These are phyloP conservation scores for Asteroscopus sphinx DNA, from an alignment of 2,888 invertebrate genomes.

Conservation along the genomic window DNA sequence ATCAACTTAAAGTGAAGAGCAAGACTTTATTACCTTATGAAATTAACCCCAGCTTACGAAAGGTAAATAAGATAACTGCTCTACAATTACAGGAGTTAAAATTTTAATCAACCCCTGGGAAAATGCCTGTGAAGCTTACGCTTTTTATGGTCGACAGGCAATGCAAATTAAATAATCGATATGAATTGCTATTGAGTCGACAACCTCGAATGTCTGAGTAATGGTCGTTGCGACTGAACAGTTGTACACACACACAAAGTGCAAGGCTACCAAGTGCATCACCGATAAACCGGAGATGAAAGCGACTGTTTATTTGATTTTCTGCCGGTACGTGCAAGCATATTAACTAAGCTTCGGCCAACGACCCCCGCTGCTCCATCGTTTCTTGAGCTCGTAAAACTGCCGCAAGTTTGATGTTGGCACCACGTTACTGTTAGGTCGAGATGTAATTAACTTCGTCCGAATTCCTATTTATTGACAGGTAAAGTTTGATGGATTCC, in stretches of 20 bases:
- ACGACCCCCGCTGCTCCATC: slow-evolving; percentile 69
- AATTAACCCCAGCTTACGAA: slow-evolving; percentile 41
- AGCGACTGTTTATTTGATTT: slow-evolving; percentile 87
- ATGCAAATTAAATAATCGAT: slow-evolving; percentile 71
- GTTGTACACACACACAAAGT: slow-evolving; percentile 77
- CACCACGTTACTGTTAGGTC: slow-evolving; percentile 52
- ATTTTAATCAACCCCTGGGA: slow-evolving; percentile 42
- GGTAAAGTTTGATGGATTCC: slow-evolving; percentile 51
- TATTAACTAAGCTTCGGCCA: slow-evolving; percentile 79
- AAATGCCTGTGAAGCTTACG: slow-evolving; percentile 32
- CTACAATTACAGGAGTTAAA: slow-evolving; percentile 40
- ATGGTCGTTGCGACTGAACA: slow-evolving; percentile 73
- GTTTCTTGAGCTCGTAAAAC: slow-evolving; percentile 70
- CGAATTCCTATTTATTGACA: slow-evolving; percentile 54
- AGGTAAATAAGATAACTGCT: slow-evolving; percentile 45
- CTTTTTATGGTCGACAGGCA: slow-evolving; percentile 37
- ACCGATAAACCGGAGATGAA: slow-evolving; percentile 86
- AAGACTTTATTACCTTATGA: slow-evolving; percentile 29
- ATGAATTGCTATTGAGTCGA: slow-evolving; percentile 73
- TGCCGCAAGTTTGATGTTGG: slow-evolving; percentile 60
- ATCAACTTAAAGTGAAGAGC: slow-evolving; percentile 18
- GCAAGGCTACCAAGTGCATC: slow-evolving; percentile 86
- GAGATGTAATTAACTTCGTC: slow-evolving; percentile 57
- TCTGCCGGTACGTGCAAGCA: slow-evolving; percentile 75
- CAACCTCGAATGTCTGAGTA: slow-evolving; percentile 76